phyloP scores from a whole-genome alignment of 2,113 vertebrate genomes.

The Rhegmatorhina hoffmannsi region DNA sequence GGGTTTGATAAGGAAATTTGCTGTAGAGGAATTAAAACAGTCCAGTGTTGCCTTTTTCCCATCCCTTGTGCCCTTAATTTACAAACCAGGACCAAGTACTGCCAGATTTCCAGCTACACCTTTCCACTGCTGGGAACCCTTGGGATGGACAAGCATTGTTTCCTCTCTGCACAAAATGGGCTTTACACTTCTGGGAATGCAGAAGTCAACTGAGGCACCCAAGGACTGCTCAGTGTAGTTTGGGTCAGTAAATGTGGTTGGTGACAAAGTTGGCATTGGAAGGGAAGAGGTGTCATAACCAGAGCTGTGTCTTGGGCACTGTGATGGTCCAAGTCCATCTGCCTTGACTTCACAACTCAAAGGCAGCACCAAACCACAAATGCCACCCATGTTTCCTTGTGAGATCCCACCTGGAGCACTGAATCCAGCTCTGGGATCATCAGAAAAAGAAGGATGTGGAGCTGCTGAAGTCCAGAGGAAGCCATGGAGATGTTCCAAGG shows the following conservation, averaged over 20 bases:
- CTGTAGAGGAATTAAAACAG: background rate
- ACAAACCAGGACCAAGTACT: background rate
- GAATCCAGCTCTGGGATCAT: accelerated
- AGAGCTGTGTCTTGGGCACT: background rate
- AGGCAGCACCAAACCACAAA: background rate
- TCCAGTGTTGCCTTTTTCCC: background rate
- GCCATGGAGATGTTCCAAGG: accelerated
- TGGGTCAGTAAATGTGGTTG: background rate
- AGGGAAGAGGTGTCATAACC: background rate
- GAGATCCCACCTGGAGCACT: background rate
- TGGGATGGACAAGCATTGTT: background rate
- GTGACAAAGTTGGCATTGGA: background rate
- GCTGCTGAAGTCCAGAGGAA: background rate
- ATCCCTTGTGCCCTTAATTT: background rate
- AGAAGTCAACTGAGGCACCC: background rate
- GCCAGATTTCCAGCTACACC: background rate
- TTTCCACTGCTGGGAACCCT: background rate
- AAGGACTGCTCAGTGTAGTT: background rate
- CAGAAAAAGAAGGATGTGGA: background rate
- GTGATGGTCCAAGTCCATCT: background rate
- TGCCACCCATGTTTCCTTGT: accelerated
- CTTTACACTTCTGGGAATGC: background rate
- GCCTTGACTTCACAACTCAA: background rate
- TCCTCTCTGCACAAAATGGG: background rate
- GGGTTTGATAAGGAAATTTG: background rate